Conservation (phyloP, 92 coral and sea anemone species). For the Epizoanthus stellaris region DNA sequence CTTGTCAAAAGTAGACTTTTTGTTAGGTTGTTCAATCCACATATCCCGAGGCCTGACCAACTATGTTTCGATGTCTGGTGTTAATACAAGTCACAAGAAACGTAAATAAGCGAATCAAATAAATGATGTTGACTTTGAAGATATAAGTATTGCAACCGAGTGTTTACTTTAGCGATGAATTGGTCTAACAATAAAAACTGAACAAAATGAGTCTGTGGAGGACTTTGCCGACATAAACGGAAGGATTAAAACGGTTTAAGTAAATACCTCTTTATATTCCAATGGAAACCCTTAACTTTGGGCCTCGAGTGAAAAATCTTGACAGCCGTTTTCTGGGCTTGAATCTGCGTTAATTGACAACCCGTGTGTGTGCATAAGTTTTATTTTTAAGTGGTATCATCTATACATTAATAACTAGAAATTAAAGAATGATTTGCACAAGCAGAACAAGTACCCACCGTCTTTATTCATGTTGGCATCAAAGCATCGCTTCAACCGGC, state of each 20-base stretch:
- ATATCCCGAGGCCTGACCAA: slow-evolving; percentile 8
- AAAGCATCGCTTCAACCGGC: slow-evolving; percentile 95
- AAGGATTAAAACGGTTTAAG: slow-evolving; percentile 1
- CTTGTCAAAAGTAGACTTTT: neutral
- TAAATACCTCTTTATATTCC: neutral
- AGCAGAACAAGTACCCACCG: slow-evolving; percentile 61
- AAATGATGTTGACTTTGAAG: slow-evolving; percentile 61
- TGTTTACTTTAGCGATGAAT: slow-evolving; percentile 21
- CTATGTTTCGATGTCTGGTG: slow-evolving; percentile 44
- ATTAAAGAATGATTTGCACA: slow-evolving; percentile 4
- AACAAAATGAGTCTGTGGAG: neutral
- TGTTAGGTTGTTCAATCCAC: slow-evolving; percentile 1
- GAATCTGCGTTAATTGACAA: slow-evolving; percentile 9
- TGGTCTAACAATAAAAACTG: slow-evolving; percentile 5
- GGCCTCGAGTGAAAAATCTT: slow-evolving; percentile 4
- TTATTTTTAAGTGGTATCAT: slow-evolving; percentile 22
- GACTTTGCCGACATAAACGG: neutral
- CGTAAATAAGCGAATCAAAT: slow-evolving; percentile 62
- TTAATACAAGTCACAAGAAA: slow-evolving; percentile 48
- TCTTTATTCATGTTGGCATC: slow-evolving; percentile 98
- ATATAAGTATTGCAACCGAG: slow-evolving; percentile 11
- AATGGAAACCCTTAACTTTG: too few species aligned
- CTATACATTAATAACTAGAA: neutral
- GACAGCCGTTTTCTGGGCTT: neutral
- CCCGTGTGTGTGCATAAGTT: neutral